phyloP scores from a whole-genome alignment of 2,888 invertebrate genomes.

The Toxonevra muliebris region DNA sequence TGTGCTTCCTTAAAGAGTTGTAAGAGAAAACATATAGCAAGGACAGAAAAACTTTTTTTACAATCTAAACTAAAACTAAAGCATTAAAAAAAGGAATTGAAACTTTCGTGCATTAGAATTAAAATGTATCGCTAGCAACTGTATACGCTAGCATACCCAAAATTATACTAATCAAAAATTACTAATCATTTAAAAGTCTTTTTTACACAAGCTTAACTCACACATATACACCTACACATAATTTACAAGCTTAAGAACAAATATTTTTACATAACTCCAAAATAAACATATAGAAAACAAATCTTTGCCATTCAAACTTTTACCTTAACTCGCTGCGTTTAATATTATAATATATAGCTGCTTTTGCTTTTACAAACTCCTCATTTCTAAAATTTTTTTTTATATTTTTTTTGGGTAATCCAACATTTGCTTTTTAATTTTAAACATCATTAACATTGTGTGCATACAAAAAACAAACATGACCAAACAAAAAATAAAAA shows the following conservation, averaged over 20 bases:
- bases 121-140: no score
- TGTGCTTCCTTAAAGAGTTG: no score
- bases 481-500: background rate
- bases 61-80: no score
- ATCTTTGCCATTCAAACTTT: background rate
- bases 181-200: no score
- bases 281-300: background rate
- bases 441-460: constrained; percentile 58
- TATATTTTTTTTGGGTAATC: background rate
- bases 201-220: background rate
- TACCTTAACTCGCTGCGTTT: background rate
- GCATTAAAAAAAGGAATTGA: no score
- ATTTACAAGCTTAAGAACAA: constrained; percentile 13
- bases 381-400: constrained; percentile 8
- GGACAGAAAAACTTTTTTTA: no score
- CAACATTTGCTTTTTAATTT: constrained; percentile 51
- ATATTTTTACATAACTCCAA: constrained; percentile 18
- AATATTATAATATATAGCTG: constrained; percentile 25
- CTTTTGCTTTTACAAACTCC: constrained; percentile 26
- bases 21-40: no score
- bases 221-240: constrained; percentile 3
- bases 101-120: background rate
- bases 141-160: no score
- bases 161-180: no score
- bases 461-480: constrained; percentile 30